Base-by-base conservation (phyloP, 2,888 invertebrate species). In the Lymantria monacha region DNA sequence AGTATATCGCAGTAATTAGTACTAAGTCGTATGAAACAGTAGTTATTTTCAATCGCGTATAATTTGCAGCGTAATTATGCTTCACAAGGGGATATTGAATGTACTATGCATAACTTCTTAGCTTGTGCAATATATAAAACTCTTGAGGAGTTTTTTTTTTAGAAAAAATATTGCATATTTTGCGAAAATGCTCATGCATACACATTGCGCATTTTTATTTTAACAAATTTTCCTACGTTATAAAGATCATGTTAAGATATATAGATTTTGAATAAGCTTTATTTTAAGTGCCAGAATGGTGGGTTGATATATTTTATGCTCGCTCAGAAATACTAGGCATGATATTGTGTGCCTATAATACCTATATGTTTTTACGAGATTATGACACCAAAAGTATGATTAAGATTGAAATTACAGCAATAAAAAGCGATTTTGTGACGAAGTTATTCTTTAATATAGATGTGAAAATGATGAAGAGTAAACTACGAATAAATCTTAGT, bases 301-400 rank as follows among this genome's bases (percentile, higher is more conserved):
- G 56, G 51, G 53, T 57, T 55, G 52, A 56, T 55, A 41, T 10
- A 57, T 55, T 60, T 59, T 47, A 33, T 36, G 44, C 42, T 51
- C 48, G 43, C 40, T 14, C 22, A 50, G 44, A 49, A 42, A 13
- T 42, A 42, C 45, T 44, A 13, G 51, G 46, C 57, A 61, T 55
- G 50, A 50, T 46, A 15, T 47, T 51, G 63, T 51, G 61, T 59
- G 61, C 61, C 61, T 63, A 59, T 61, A 59, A 51, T 59, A 22
- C 59, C 48, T 55, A 55, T 63, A 63, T 68, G 72, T 74, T 70
- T 75, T 66, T 72, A 76, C 80, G 85, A 85, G 84, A 87, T 87
- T 87, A 85, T 76, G 74, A 85, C 83, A 86, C 87, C 87, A 87
- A 87, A 86, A 85, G 75, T 83, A 79, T 77, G 62, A 69, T 66